Evolutionary conservation across 2,888 invertebrate species (phyloP).

Genomic region (Aporophyla lueneburgensis): DNA sequence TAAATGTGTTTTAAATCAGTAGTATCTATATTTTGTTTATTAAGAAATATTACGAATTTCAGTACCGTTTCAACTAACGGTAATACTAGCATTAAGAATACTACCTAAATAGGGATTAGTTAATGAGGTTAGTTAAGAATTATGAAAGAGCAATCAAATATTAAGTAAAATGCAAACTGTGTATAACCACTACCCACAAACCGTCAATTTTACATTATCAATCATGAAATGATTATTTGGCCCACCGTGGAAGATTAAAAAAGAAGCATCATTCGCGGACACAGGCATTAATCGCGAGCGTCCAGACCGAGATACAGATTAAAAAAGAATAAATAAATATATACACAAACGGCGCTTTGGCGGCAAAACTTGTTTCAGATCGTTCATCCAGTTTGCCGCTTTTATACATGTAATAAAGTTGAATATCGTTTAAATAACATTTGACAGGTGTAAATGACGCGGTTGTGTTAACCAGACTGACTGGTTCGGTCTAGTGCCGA

Average conservation of each 20-base stretch:
- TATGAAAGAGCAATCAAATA: neutral
- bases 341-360: slow-evolving; percentile 84
- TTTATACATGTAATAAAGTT: slow-evolving; percentile 76
- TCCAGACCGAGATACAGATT: slow-evolving; percentile 83
- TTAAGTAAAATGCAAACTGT: neutral
- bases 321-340: slow-evolving; percentile 81
- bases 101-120: neutral
- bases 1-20: slow-evolving; percentile 4
- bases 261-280: slow-evolving; percentile 72
- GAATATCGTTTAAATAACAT: slow-evolving; percentile 78
- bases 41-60: neutral
- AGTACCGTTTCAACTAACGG: neutral
- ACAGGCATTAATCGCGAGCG: slow-evolving; percentile 82
- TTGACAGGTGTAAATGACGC: slow-evolving; percentile 83
- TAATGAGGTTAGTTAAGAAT: neutral
- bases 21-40: neutral
- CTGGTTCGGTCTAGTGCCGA: slow-evolving; percentile 86
- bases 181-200: slow-evolving; percentile 37
- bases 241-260: slow-evolving; percentile 78
- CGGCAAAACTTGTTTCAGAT: slow-evolving; percentile 77
- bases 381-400: slow-evolving; percentile 72
- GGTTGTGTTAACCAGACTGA: slow-evolving; percentile 85
- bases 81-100: too few species aligned
- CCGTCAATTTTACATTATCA: slow-evolving; percentile 48
- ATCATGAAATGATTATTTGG: slow-evolving; percentile 59